Conservation (phyloP, 2,797 vertebrate species). For the Oryzias dopingdopingensis region DNA sequence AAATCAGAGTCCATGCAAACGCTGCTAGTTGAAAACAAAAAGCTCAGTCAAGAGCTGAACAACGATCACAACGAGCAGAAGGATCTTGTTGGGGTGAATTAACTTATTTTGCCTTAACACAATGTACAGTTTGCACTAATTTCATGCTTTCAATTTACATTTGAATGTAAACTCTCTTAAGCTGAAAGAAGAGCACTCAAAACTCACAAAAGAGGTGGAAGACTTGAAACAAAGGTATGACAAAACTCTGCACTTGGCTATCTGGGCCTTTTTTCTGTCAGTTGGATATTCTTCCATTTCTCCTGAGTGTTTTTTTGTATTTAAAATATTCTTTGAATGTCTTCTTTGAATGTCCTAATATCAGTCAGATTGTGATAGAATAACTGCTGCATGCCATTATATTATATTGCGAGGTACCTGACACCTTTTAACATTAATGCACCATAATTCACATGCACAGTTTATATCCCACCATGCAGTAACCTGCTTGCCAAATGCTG, state of each 20-base stretch:
- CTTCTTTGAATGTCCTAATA: too few relatives aligned
- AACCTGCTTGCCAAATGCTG: too few relatives aligned
- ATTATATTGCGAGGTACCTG: too few relatives aligned
- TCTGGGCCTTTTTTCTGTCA: neutral
- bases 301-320: neutral
- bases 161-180: slow-evolving; percentile 36
- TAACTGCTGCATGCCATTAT: too few relatives aligned
- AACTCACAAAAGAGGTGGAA: slow-evolving; percentile 88
- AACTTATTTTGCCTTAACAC: neutral
- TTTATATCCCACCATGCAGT: too few relatives aligned
- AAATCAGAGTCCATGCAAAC: slow-evolving; percentile 82
- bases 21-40: slow-evolving; percentile 86
- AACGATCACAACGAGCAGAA: slow-evolving; percentile 80
- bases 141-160: neutral
- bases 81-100: slow-evolving; percentile 71
- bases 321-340: too few relatives aligned
- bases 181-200: slow-evolving; percentile 88
- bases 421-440: too few relatives aligned
- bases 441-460: too few relatives aligned
- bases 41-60: slow-evolving; percentile 84
- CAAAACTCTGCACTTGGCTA: neutral
- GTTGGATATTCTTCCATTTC: neutral
- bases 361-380: too few relatives aligned
- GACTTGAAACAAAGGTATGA: slow-evolving; percentile 93
- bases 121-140: neutral